phyloP scores from a whole-genome alignment of 2,113 vertebrate species.

The Pachycephala philippinensis region DNA sequence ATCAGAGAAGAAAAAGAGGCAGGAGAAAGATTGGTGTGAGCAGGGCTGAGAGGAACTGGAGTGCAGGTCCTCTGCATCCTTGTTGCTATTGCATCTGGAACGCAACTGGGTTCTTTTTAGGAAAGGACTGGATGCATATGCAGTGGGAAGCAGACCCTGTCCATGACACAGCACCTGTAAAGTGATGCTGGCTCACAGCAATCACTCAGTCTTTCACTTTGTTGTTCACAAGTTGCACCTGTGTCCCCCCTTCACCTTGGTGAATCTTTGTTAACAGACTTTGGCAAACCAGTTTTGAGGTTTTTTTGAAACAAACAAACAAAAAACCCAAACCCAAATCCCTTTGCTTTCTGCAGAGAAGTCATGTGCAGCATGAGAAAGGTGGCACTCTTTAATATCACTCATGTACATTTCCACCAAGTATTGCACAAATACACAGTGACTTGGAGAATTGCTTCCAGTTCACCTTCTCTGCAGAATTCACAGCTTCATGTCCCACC shows the following conservation, averaged over 20 bases:
- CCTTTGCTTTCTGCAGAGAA: background rate
- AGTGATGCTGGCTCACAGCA: background rate
- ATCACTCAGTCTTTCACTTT: background rate
- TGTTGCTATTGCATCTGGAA: accelerated
- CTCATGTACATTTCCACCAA: background rate
- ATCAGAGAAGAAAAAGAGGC: background rate
- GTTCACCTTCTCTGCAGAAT: background rate
- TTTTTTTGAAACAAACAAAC: background rate
- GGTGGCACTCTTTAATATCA: background rate
- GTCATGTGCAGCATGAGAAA: background rate
- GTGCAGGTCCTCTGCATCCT: background rate
- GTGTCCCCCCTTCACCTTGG: background rate
- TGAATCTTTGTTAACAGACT: background rate
- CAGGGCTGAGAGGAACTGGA: background rate
- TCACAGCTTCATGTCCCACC: background rate
- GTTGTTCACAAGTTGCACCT: background rate
- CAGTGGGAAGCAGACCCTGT: background rate
- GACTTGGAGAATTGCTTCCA: background rate
- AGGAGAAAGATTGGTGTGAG: background rate
- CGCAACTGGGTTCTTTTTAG: background rate
- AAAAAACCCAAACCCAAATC: background rate
- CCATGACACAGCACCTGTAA: accelerated
- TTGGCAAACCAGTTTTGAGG: background rate
- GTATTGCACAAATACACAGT: background rate
- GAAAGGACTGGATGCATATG: accelerated